These are phyloP conservation scores for Arenaria interpres DNA, from an alignment of 2,113 vertebrate genomes.

Conservation along the genomic window DNA sequence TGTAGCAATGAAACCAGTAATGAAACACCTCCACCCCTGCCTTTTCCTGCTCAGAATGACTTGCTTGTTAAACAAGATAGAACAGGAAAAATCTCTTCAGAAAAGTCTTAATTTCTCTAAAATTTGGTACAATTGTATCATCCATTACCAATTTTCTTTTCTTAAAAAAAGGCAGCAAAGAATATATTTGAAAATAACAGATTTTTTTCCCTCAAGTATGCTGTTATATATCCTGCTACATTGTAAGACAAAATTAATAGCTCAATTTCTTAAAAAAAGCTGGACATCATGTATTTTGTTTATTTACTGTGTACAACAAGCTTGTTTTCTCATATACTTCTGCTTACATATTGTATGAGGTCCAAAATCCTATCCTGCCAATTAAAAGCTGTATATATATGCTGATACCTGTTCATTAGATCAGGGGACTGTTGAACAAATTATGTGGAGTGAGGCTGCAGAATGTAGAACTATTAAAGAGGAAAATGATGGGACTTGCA, in stretches of 20 bases:
- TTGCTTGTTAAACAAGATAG: not conserved
- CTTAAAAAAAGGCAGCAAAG: not conserved
- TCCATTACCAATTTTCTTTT: not conserved
- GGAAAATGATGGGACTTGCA: not conserved
- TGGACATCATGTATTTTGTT: not conserved
- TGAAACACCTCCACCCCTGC: rapidly evolving
- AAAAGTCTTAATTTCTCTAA: not conserved
- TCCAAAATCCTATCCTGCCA: not conserved
- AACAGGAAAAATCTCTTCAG: not conserved
- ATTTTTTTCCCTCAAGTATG: not conserved
- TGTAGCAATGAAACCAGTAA: not conserved
- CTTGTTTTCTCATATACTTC: not conserved
- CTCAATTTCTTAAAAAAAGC: not conserved
- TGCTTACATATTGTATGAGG: not conserved
- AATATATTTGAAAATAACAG: not conserved
- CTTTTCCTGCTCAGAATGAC: not conserved
- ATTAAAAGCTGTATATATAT: not conserved
- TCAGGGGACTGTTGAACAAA: not conserved
- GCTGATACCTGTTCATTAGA: not conserved
- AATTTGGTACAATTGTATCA: not conserved
- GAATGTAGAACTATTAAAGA: not conserved
- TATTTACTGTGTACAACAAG: not conserved
- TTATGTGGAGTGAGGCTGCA: not conserved
- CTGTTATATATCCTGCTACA: not conserved
- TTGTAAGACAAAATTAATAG: not conserved